These are phyloP conservation scores for Vombatus ursinus DNA, from an alignment of 2,113 vertebrate genomes.

Conservation along the genomic window DNA sequence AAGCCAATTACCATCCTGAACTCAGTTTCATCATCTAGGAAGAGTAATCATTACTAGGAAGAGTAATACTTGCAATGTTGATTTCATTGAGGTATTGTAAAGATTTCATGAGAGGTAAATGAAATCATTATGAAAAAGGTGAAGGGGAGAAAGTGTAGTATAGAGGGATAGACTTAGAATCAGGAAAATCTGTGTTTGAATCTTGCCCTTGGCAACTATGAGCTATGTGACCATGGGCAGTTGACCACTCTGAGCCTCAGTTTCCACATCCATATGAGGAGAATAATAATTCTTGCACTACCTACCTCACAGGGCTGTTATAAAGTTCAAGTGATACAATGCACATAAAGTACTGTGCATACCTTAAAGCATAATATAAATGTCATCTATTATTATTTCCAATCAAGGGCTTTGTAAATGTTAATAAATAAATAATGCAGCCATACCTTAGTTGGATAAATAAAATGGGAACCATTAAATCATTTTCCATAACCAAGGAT, in stretches of 20 bases:
- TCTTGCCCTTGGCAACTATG: neutral
- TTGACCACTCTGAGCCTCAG: neutral
- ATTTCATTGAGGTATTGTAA: neutral
- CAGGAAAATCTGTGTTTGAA: neutral
- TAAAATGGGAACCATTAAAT: neutral
- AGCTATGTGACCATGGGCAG: neutral
- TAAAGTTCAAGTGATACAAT: neutral
- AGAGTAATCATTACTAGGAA: neutral
- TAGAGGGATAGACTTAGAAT: neutral
- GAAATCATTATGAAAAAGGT: neutral
- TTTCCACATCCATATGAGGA: neutral
- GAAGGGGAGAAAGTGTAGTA: neutral
- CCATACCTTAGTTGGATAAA: neutral
- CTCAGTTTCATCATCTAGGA: neutral
- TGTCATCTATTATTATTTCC: neutral
- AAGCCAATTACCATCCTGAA: neutral
- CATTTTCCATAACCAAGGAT: neutral
- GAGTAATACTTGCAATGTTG: neutral
- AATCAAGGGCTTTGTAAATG: accelerated
- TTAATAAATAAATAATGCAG: too few relatives aligned
- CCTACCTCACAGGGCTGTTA: accelerated
- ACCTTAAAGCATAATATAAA: neutral
- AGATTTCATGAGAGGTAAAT: neutral
- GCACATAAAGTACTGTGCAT: neutral
- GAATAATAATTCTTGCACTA: neutral